A percentile compares a stretch with the other conserved stretches of the same genome.
These are phyloP conservation scores for Papilio machaon DNA, from an alignment of 1,140 invertebrate species.

Conservation along the genomic window DNA sequence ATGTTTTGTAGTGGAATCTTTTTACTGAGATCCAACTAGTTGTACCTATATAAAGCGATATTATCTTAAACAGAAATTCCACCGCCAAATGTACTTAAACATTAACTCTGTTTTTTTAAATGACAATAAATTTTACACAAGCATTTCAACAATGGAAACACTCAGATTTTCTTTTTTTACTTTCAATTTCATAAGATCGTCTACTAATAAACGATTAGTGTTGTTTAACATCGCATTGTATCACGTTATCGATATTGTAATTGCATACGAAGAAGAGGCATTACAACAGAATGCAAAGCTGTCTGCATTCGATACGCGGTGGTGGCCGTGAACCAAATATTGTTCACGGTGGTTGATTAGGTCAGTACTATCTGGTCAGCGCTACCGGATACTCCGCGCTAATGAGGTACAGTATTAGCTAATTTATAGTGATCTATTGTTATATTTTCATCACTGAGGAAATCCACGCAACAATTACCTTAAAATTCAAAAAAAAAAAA, in stretches of 20 bases:
- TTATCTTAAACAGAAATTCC: not conserved
- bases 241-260: not conserved
- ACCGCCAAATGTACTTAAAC: not conserved
- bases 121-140: not conserved
- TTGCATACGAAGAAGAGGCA: not conserved
- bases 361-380: constrained; percentile 41
- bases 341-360: constrained; percentile 61
- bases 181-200: not conserved
- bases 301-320: constrained; percentile 37
- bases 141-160: not conserved
- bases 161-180: too few species aligned
- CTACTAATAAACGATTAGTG: not conserved
- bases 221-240: not conserved
- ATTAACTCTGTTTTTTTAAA: not conserved
- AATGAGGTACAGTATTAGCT: constrained; percentile 61
- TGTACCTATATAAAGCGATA: not conserved
- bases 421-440: constrained; percentile 71
- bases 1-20: not conserved
- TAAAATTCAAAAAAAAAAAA: constrained; percentile 23
- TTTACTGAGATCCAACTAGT: not conserved
- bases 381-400: constrained; percentile 50
- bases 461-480: constrained; percentile 43
- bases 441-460: constrained; percentile 65
- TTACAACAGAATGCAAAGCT: not conserved
- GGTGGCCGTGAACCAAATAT: constrained; percentile 71